Conservation (phyloP, 2,797 vertebrate genomes). For the Ispidina lecontei region DNA sequence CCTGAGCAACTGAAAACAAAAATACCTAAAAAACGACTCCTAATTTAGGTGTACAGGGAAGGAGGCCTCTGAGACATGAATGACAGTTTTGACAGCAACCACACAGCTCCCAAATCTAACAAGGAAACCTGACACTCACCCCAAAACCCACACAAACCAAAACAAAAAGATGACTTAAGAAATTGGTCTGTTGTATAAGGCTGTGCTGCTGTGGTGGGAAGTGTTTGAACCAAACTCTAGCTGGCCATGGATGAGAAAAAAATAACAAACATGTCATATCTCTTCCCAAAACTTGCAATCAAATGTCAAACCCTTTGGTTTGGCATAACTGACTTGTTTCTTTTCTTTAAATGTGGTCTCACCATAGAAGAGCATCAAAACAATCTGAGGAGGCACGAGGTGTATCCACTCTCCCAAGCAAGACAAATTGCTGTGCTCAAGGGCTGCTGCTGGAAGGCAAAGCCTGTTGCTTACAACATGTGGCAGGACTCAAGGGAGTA, state of each 20-base stretch:
- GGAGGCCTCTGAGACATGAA: background rate
- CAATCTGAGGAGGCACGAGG: background rate
- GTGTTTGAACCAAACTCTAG: background rate
- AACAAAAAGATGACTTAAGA: background rate
- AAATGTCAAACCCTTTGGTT: background rate
- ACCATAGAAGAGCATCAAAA: background rate
- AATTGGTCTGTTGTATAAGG: background rate
- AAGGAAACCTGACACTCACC: background rate
- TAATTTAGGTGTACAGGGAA: background rate
- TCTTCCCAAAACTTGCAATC: background rate
- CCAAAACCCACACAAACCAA: background rate
- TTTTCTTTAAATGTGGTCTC: background rate
- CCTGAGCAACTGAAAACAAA: background rate
- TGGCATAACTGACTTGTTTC: background rate
- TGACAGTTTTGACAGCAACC: background rate
- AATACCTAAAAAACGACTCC: background rate
- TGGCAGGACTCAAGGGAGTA: background rate
- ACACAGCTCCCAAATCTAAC: background rate
- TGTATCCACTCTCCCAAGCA: accelerated
- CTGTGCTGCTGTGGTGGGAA: accelerated
- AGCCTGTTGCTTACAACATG: accelerated
- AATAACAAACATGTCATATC: background rate
- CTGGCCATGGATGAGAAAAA: background rate
- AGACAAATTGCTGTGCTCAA: background rate
- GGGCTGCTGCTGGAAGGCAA: background rate